Conservation (phyloP, 2,113 vertebrate species). For the Cyanoliseus patagonus region DNA sequence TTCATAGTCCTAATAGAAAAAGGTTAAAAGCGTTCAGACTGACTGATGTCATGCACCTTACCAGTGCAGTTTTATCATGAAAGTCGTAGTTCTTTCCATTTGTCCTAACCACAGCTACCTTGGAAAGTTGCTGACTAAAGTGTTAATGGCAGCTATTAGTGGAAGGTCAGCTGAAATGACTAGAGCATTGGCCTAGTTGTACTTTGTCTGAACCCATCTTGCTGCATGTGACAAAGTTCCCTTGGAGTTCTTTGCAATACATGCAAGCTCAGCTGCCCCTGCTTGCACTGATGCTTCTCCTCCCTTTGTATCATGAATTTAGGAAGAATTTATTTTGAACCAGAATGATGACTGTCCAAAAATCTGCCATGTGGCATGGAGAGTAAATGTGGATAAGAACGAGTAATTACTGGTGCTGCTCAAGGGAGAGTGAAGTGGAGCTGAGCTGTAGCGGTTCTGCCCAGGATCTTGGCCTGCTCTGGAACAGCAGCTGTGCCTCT, state of each 20-base stretch:
- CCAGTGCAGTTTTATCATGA: not conserved
- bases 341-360: not conserved
- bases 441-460: not conserved
- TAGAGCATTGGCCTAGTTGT: fast-evolving
- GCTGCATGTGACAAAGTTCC: not conserved
- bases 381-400: not conserved
- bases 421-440: not conserved
- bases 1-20: not conserved
- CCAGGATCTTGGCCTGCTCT: not conserved
- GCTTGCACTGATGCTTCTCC: not conserved
- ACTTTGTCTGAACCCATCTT: not conserved
- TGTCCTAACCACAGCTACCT: not conserved
- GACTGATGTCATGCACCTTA: not conserved
- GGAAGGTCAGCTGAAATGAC: not conserved
- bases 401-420: not conserved
- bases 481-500: not conserved
- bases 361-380: not conserved
- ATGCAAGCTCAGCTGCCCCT: not conserved
- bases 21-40: not conserved
- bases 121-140: slow-evolving; percentile 12
- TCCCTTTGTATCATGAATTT: not conserved
- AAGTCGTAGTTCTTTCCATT: not conserved
- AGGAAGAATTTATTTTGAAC: not conserved
- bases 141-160: not conserved
- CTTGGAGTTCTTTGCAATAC: not conserved